Base-by-base conservation (phyloP, 2,797 vertebrate species). In the Semaprochilodus insignis region DNA sequence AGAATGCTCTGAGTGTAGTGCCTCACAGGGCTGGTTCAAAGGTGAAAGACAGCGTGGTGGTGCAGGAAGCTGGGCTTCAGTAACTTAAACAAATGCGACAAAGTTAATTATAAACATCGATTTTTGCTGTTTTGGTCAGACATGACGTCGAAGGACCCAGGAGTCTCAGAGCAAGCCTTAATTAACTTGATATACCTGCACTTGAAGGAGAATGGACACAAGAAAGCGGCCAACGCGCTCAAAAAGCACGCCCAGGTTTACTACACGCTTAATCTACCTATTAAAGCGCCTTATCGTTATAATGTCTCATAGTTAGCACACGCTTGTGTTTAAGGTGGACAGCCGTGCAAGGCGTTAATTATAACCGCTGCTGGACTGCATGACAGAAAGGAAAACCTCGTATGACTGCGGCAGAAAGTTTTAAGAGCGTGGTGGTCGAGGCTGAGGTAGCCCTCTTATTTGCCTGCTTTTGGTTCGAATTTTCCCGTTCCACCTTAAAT, bases 191-290 rank as follows among this genome's bases (percentile, higher is more conserved):
- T 96, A 81, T 86, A 92, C 88, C 87, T 78, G 2, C 85, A 96
- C 85, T 85, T 96, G 89, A 94, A 92, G 87, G 93, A 95, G 44
- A 91, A 92, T 59, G 95, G 95, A 51, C 93, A 92, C 85, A 80
- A 88, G 71, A 92, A 94, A 73, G 94, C 93, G 70, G 95, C 95
- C 48, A 88, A 90, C 27, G 93, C 93, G 89, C 91, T 95, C 1
- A 91, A 87, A 85, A 92, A 88, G 36, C 91, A 91, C 65, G 90
- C 76, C 85, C 93, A 95, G 94, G 95, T 95, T 88, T 54, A 15
- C 0, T 34, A 63, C 67, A 21, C 34, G 13, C 54, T 77, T 70
- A 6, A 48, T 17, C 63, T 51, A 21, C 52, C 16, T 48, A 23
- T 16, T 5, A 11, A 11, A 0, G 1, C 59, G 16, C 13, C 19